Evolutionary conservation across 2,113 vertebrate genomes (phyloP).

Genomic region (Chaetodon auriga): DNA sequence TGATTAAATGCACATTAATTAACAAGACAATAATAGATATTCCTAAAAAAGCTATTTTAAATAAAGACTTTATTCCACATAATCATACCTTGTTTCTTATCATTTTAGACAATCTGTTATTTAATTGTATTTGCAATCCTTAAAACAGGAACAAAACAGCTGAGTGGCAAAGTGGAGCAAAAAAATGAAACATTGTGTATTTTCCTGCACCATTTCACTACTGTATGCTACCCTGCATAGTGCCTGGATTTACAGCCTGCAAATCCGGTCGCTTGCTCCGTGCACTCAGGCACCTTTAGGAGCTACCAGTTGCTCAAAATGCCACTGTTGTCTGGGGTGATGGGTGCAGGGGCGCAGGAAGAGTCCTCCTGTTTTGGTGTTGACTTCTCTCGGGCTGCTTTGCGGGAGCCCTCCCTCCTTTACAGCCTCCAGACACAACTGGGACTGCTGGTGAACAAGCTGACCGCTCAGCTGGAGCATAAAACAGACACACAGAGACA

Average conservation of each 20-base stretch:
- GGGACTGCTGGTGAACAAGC: slow-evolving; percentile 87
- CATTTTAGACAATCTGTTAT: background rate
- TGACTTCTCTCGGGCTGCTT: background rate
- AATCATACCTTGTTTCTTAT: background rate
- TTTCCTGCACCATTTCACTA: slow-evolving; percentile 14
- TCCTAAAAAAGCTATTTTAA: background rate
- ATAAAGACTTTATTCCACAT: slow-evolving; percentile 17
- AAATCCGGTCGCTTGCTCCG: background rate
- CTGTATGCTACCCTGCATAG: slow-evolving; percentile 9
- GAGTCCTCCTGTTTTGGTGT: slow-evolving; percentile 70
- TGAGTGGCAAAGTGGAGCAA: slow-evolving; percentile 12
- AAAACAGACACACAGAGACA: slow-evolving; percentile 32
- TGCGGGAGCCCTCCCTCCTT: slow-evolving; percentile 59
- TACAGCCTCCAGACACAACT: slow-evolving; percentile 88
- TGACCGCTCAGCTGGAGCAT: slow-evolving; percentile 83
- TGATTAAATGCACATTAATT: slow-evolving; percentile 20
- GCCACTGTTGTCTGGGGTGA: slow-evolving; percentile 87
- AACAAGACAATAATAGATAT: slow-evolving; percentile 11
- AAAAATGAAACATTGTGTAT: background rate
- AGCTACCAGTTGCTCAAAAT: slow-evolving; percentile 81
- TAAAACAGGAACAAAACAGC: slow-evolving; percentile 72
- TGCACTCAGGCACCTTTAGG: slow-evolving; percentile 63
- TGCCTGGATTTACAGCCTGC: background rate
- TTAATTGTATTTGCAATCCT: slow-evolving; percentile 57
- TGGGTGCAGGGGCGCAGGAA: slow-evolving; percentile 83